Evolutionary conservation across 2,888 invertebrate genomes (phyloP).

Genomic region (Homarus gammarus): DNA sequence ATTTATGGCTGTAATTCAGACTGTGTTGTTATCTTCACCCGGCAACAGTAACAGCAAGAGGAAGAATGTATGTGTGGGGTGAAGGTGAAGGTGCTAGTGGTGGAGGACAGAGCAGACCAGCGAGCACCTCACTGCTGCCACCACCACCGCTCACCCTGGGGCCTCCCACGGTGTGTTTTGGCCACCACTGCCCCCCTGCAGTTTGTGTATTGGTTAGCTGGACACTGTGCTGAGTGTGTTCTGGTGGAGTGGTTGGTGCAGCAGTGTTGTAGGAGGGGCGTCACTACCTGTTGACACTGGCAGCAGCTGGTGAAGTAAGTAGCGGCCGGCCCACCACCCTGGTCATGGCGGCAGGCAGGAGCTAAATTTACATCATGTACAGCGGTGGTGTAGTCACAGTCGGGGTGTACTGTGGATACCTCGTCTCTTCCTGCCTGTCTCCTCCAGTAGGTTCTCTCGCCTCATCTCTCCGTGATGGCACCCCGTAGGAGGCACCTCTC

Average conservation of each 20-base stretch:
- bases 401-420: neutral
- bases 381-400: neutral
- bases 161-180: no score
- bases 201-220: no score
- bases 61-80: no score
- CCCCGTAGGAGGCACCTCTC: constrained; percentile 34
- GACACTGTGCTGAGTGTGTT: no score
- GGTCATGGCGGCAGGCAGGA: neutral
- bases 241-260: neutral
- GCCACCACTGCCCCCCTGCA: no score
- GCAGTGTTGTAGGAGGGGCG: neutral
- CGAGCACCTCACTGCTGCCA: no score
- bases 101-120: no score
- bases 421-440: neutral
- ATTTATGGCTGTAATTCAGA: no score
- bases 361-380: constrained; percentile 1
- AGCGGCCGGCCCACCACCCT: neutral
- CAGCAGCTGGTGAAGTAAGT: neutral
- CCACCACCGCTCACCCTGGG: no score
- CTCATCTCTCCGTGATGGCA: neutral
- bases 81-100: no score
- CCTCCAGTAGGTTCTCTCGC: neutral
- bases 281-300: neutral
- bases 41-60: no score
- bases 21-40: no score